Evolutionary conservation across 2,888 invertebrate species (phyloP).

Genomic region (Eupithecia abbreviata): DNA sequence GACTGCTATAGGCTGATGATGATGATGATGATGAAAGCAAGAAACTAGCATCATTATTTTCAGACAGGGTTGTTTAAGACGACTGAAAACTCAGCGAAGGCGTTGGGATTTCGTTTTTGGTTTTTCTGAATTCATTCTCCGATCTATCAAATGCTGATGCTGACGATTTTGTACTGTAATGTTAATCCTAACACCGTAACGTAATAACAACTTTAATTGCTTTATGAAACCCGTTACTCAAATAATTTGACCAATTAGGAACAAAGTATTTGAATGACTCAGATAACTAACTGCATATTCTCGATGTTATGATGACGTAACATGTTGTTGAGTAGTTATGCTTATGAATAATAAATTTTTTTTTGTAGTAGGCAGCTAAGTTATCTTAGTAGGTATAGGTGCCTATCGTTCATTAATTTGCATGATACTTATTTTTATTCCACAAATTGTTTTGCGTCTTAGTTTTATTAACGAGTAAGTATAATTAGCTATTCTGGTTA

Average conservation of each 20-base stretch:
- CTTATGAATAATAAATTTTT: background rate
- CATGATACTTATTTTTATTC: slow-evolving; percentile 6
- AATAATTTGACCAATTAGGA: background rate
- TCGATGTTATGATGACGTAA: slow-evolving; percentile 11
- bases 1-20: too few relatives aligned
- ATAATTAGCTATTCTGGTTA: slow-evolving; percentile 7
- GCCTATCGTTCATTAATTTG: slow-evolving; percentile 3
- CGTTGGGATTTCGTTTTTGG: background rate
- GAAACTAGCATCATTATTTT: background rate
- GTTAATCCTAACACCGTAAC: background rate
- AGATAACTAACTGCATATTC: slow-evolving; percentile 11
- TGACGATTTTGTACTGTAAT: background rate
- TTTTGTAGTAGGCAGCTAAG: background rate
- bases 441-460: slow-evolving; percentile 8
- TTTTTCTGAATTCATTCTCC: background rate
- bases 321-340: slow-evolving; percentile 3
- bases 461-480: background rate
- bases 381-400: too few relatives aligned
- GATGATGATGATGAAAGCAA: background rate
- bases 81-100: background rate
- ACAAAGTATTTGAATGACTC: slow-evolving; percentile 6
- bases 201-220: background rate
- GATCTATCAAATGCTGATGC: background rate
- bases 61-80: background rate
- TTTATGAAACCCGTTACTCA: background rate